Conservation (phyloP, 2,797 vertebrate species). For the Menidia menidia region DNA sequence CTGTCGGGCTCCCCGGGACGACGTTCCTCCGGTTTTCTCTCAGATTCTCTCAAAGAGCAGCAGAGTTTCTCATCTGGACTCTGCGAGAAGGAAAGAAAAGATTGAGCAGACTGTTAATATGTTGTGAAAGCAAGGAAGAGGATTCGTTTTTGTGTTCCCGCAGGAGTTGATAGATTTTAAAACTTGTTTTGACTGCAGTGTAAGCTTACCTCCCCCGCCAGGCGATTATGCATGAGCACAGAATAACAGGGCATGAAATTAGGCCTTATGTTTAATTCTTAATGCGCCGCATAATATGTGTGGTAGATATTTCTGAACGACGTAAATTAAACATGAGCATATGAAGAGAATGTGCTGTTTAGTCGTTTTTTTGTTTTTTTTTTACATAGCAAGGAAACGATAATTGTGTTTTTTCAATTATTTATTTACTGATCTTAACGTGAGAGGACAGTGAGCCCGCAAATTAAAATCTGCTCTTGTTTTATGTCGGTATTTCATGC, state of each 20-base stretch:
- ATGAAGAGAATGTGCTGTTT: neutral
- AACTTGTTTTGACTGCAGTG: slow-evolving; percentile 15
- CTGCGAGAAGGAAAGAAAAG: slow-evolving; percentile 5
- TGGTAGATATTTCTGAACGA: slow-evolving; percentile 4
- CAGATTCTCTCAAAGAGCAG: slow-evolving; percentile 20
- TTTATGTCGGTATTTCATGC: neutral
- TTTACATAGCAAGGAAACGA: neutral
- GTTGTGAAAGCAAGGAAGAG: neutral
- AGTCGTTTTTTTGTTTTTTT: neutral
- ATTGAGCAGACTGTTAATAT: slow-evolving; percentile 19
- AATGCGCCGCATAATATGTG: neutral
- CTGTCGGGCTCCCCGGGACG: slow-evolving; percentile 6
- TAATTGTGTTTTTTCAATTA: neutral
- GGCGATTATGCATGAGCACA: neutral
- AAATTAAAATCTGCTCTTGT: neutral
- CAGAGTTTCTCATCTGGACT: slow-evolving; percentile 22
- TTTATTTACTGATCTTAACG: neutral
- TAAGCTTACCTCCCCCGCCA: neutral
- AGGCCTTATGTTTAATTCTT: slow-evolving; percentile 1
- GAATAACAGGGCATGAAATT: slow-evolving; percentile 1
- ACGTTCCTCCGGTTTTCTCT: slow-evolving; percentile 10
- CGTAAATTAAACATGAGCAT: neutral
- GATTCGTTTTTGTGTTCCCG: slow-evolving; percentile 1
- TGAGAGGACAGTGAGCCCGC: neutral
- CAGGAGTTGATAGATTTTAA: slow-evolving; percentile 13